These are phyloP conservation scores for Tachysurus vachellii DNA, from an alignment of 2,113 vertebrate genomes.

Conservation along the genomic window DNA sequence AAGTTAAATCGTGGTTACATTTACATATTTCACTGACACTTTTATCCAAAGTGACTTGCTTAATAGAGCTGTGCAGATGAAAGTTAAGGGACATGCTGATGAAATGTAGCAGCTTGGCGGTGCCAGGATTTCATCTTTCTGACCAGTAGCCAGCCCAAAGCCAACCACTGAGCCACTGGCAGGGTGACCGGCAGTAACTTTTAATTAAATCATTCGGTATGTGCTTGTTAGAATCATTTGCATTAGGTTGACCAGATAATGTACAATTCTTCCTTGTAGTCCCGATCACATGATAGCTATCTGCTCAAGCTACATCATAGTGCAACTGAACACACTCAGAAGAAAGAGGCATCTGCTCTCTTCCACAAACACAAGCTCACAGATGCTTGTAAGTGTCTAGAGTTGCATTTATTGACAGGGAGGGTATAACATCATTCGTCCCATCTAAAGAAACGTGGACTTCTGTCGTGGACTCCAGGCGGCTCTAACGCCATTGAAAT, in stretches of 20 bases:
- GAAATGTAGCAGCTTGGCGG: neutral
- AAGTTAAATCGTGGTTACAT: neutral
- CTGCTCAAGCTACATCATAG: neutral
- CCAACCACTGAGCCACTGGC: neutral
- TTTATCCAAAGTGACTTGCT: neutral
- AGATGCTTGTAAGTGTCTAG: neutral
- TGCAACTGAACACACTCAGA: neutral
- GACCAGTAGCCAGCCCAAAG: neutral
- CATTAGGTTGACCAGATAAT: neutral
- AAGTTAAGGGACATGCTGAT: neutral
- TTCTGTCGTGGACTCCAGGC: neutral
- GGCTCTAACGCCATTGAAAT: neutral
- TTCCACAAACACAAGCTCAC: neutral
- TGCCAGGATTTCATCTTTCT: neutral
- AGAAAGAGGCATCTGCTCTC: neutral
- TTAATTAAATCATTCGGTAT: neutral
- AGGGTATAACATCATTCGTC: neutral
- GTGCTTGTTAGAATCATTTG: neutral
- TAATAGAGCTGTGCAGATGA: neutral
- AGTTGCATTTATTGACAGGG: neutral
- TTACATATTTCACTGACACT: neutral
- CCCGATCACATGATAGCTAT: neutral
- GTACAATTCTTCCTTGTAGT: neutral
- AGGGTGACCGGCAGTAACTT: neutral
- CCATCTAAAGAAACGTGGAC: neutral